Base-by-base conservation (phyloP, 2,888 invertebrate species). In the Coenonympha glycerion region DNA sequence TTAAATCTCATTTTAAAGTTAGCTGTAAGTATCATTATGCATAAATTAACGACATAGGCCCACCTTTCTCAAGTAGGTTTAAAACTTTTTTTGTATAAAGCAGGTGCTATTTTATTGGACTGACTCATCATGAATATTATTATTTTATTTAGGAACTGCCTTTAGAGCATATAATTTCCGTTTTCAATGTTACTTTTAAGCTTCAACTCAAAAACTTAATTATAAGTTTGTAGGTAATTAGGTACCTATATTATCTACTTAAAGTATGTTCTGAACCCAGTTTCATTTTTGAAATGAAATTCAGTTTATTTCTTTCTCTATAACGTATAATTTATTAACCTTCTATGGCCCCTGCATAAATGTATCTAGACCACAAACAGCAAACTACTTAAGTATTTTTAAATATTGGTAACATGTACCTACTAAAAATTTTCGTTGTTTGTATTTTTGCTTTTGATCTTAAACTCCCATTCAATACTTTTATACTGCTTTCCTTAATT, bases 31-130 rank as follows among this genome's bases (percentile, higher is more conserved):
- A 36, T 33, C 42, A 24, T 49, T 13, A 36, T 18, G 34, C 28
- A 16, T 41, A 30, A 36, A 16, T 40, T 40, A 45, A 44, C 45
- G 48, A 52, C 45, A 48, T 37, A 48, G 48, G 45, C 52, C 52
- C 52, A 52, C 52, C 52, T 52, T 42, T 48, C 34, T 48, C 44
- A 48, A 34, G 40, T 48, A 50, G 28, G 34, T 44, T 40, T 22
- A 24, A 50, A 21, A 4, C 8, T 30, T 39, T 42, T 34, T 51
- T 33, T 51, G 28, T 24, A 41, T 28, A 39, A 39, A 41, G 19
- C 28, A 28, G 41, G 41, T 41, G 41, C 41, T 41, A 41, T 41
- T 41, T 41, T 41, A 41, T 41, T 41, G 28, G 41, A 41, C 28
- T 41, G 41, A 41, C 41, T 41, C 28, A 41, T 28, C 16, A 41